Evolutionary conservation across 2,797 vertebrate species (phyloP).

Genomic region (Stomatorhinus walkeri): DNA sequence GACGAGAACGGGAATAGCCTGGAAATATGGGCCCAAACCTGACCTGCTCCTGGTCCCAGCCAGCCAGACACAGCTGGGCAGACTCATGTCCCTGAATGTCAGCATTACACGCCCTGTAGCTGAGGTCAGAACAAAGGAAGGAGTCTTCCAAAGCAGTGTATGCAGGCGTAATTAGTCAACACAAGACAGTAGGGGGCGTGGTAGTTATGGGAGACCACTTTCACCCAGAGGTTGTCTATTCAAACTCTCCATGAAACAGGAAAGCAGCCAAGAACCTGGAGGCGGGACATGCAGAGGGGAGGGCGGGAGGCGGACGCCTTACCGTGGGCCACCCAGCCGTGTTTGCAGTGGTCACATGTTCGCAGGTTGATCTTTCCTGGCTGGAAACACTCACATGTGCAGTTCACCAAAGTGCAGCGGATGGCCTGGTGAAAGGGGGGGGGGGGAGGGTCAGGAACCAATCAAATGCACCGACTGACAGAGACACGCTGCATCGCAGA

Average conservation of each 20-base stretch:
- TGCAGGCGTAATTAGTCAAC: background rate
- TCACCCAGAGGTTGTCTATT: background rate
- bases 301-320: slow-evolving; percentile 41
- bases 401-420: slow-evolving; percentile 98
- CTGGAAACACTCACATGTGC: slow-evolving; percentile 98
- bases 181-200: background rate
- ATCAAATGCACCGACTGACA: background rate
- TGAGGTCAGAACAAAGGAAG: background rate
- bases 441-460: slow-evolving; percentile 22
- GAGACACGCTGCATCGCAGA: background rate
- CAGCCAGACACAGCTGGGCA: background rate
- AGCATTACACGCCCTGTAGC: background rate
- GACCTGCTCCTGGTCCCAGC: background rate
- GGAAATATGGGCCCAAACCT: background rate
- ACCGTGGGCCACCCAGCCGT: slow-evolving; percentile 98
- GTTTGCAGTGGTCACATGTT: slow-evolving; percentile 98
- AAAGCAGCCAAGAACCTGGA: background rate
- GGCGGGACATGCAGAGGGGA: background rate
- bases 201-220: background rate
- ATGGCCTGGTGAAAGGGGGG: slow-evolving; percentile 72
- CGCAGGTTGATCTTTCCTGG: slow-evolving; percentile 97
- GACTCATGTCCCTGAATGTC: background rate
- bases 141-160: background rate
- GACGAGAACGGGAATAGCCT: background rate
- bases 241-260: background rate